Conservation (phyloP, 2,797 vertebrate species). For the Scarus forsteni region DNA sequence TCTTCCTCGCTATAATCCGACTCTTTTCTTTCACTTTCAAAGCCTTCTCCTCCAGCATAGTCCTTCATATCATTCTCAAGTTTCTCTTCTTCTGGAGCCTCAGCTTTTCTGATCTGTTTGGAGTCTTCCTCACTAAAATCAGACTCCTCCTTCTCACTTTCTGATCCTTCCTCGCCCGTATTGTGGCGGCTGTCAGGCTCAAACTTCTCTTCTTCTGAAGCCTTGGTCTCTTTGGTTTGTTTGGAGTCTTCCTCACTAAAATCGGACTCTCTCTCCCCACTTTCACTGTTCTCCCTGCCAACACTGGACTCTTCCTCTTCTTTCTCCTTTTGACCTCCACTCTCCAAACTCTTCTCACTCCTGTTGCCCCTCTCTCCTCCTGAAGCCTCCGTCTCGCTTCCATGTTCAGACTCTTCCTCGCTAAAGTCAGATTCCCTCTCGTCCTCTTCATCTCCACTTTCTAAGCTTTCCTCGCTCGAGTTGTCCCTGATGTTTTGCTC, state of each 20-base stretch:
- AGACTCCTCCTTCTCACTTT: neutral
- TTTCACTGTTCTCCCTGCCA: too few relatives aligned
- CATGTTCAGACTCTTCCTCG: neutral
- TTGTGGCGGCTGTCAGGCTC: neutral
- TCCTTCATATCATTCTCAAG: too few relatives aligned
- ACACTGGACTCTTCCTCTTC: too few relatives aligned
- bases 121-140: neutral
- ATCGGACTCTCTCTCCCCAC: neutral
- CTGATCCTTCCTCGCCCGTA: conserved; percentile 3
- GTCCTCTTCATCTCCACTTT: too few relatives aligned
- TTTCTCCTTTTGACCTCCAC: too few relatives aligned
- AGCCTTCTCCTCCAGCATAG: too few relatives aligned
- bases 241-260: neutral
- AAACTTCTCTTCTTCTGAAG: conserved; percentile 6
- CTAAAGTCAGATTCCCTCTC: neutral
- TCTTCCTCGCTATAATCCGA: conserved; percentile 4
- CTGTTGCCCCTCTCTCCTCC: neutral
- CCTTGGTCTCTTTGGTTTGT: neutral
- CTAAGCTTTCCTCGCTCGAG: too few relatives aligned
- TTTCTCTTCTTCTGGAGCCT: conserved; percentile 11
- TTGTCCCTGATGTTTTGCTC: too few relatives aligned
- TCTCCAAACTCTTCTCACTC: neutral
- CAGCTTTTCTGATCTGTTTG: neutral
- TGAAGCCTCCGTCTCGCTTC: neutral
- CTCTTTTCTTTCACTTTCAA: neutral